Percentiles rank a stretch among this genome's conserved stretches.
These are phyloP conservation scores for Euura lappo DNA, from an alignment of 1,140 invertebrate genomes.

Conservation along the genomic window DNA sequence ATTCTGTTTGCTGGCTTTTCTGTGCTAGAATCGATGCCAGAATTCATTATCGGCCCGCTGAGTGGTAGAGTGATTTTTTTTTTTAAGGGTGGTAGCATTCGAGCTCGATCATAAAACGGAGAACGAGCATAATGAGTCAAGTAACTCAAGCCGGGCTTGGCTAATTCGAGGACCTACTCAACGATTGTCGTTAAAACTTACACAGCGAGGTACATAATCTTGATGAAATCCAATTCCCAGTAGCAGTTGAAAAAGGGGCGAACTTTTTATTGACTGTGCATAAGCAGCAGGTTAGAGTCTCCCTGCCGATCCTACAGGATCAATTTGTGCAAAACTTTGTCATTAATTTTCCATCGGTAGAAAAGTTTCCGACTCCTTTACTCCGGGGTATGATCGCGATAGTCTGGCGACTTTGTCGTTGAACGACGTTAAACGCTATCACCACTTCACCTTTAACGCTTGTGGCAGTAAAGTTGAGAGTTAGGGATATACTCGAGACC, in stretches of 20 bases:
- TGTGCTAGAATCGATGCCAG: no score
- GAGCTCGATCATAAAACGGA: conserved; percentile 7
- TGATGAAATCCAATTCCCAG: conserved; percentile 8
- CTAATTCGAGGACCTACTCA: neutral
- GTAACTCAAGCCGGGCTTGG: neutral
- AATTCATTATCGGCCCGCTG: no score
- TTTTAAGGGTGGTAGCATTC: conserved; percentile 19
- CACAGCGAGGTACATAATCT: neutral
- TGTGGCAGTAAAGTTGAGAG: no score
- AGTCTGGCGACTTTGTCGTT: no score
- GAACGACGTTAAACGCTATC: no score
- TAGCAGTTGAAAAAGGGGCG: neutral
- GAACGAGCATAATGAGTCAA: conserved; percentile 11
- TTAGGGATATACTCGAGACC: no score
- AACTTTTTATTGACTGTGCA: conserved; percentile 14
- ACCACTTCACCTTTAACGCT: no score
- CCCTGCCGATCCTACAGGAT: neutral
- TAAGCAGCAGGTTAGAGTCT: neutral
- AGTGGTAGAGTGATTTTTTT: no score
- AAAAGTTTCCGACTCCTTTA: neutral
- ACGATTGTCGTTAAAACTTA: neutral
- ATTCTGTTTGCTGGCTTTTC: no score
- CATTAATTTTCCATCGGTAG: neutral
- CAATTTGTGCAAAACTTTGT: conserved; percentile 6
- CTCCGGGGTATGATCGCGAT: no score